phyloP scores from a whole-genome alignment of 2,113 vertebrate genomes.

The Polypterus senegalus region DNA sequence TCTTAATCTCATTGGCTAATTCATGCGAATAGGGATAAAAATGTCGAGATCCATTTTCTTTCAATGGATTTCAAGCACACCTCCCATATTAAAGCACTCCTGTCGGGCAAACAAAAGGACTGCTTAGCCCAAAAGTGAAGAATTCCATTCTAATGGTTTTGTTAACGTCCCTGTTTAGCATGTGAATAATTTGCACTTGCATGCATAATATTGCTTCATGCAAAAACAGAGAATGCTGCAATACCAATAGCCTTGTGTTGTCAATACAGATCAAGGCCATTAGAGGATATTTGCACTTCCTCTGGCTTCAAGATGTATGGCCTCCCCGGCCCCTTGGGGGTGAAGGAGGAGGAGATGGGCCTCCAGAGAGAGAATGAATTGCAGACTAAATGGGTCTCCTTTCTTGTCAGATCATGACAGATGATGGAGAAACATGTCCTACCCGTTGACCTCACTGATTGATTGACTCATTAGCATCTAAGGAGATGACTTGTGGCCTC shows the following conservation, averaged over 20 bases:
- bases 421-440: slow-evolving; percentile 2
- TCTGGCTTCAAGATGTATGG: slow-evolving; percentile 57
- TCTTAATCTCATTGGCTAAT: too few relatives aligned
- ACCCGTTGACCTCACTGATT: not conserved
- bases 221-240: slow-evolving; percentile 17
- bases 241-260: slow-evolving; percentile 51
- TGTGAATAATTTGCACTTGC: slow-evolving; percentile 46
- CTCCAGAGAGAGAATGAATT: slow-evolving; percentile 31
- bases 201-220: slow-evolving; percentile 59
- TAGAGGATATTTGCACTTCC: slow-evolving; percentile 69
- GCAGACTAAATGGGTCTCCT: not conserved
- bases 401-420: slow-evolving; percentile 1
- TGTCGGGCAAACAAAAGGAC: slow-evolving; percentile 35
- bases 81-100: slow-evolving; percentile 11
- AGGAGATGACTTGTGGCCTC: not conserved
- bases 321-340: slow-evolving; percentile 18
- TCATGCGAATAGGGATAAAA: too few relatives aligned
- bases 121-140: slow-evolving; percentile 40
- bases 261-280: slow-evolving; percentile 63
- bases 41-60: too few relatives aligned
- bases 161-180: slow-evolving; percentile 44
- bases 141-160: slow-evolving; percentile 49
- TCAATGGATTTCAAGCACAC: slow-evolving; percentile 19
- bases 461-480: not conserved
- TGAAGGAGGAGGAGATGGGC: slow-evolving; percentile 23